These are phyloP conservation scores for Blera fallax DNA, from an alignment of 2,888 invertebrate genomes.

Conservation along the genomic window DNA sequence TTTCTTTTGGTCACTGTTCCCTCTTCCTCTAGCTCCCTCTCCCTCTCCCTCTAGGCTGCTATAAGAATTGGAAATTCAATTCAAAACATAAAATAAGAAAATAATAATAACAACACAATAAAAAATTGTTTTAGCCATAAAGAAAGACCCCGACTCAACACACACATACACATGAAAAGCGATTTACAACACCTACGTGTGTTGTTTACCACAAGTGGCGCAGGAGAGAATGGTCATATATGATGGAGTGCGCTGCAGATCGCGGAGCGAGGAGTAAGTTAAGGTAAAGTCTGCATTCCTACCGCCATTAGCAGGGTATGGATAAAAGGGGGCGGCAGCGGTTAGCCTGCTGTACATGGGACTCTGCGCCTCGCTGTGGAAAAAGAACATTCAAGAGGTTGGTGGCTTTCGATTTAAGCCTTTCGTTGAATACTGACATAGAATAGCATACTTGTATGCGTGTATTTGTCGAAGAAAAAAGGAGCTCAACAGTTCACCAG, in stretches of 20 bases:
- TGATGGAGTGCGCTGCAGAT: slow-evolving; percentile 39
- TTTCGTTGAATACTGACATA: slow-evolving; percentile 35
- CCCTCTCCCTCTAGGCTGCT: not conserved
- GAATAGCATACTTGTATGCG: slow-evolving; percentile 7
- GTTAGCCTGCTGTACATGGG: not conserved
- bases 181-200: slow-evolving; percentile 72
- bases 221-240: slow-evolving; percentile 57
- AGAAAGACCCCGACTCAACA: slow-evolving; percentile 48
- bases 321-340: slow-evolving; percentile 5
- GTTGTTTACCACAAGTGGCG: slow-evolving; percentile 69
- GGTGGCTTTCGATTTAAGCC: slow-evolving; percentile 69
- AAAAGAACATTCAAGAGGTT: slow-evolving; percentile 71
- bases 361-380: not conserved
- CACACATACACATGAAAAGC: slow-evolving; percentile 14
- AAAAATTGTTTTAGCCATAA: slow-evolving; percentile 71
- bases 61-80: slow-evolving; percentile 68
- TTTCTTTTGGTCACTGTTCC: slow-evolving; percentile 44
- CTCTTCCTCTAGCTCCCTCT: not conserved
- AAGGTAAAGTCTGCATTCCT: slow-evolving; percentile 69
- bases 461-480: not conserved
- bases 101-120: slow-evolving; percentile 73
- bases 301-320: slow-evolving; percentile 34
- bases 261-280: slow-evolving; percentile 12
- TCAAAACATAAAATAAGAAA: slow-evolving; percentile 72
- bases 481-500: not conserved